These are phyloP conservation scores for Cnemophilus loriae DNA, from an alignment of 2,113 vertebrate genomes.

Conservation along the genomic window DNA sequence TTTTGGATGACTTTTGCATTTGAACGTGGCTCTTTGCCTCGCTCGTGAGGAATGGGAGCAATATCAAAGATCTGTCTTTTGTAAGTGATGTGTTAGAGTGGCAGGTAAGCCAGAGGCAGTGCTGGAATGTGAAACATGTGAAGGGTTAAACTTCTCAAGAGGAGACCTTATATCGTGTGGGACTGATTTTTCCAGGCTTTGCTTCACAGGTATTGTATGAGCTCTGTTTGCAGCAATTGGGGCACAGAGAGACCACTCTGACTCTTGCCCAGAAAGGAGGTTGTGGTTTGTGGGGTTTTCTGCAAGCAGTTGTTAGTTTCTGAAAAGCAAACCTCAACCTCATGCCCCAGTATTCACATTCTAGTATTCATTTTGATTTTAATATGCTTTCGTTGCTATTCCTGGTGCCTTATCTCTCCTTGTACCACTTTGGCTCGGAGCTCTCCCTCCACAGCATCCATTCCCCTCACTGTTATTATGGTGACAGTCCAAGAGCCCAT, in stretches of 20 bases:
- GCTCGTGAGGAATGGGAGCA: neutral
- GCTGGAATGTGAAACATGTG: neutral
- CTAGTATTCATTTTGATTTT: neutral
- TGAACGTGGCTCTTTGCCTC: neutral
- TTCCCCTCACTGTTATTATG: neutral
- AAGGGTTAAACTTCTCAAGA: neutral
- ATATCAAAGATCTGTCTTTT: neutral
- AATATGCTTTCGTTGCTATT: neutral
- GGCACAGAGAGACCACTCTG: neutral
- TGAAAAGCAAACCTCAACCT: neutral
- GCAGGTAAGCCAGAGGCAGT: neutral
- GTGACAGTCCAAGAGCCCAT: neutral
- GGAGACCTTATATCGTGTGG: neutral
- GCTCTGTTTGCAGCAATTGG: neutral
- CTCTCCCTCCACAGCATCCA: neutral
- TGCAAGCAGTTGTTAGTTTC: neutral
- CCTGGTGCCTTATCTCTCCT: neutral
- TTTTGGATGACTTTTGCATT: neutral
- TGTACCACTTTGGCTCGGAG: neutral
- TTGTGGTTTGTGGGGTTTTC: neutral
- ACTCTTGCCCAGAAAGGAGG: neutral
- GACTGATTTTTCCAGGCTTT: neutral
- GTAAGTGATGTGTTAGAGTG: neutral
- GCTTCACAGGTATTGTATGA: neutral
- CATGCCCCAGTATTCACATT: rapidly evolving